A percentile compares a stretch with the other conserved stretches of the same genome.
Conservation (phyloP, 2,113 vertebrate genomes). For the Erythrocebus patas region DNA sequence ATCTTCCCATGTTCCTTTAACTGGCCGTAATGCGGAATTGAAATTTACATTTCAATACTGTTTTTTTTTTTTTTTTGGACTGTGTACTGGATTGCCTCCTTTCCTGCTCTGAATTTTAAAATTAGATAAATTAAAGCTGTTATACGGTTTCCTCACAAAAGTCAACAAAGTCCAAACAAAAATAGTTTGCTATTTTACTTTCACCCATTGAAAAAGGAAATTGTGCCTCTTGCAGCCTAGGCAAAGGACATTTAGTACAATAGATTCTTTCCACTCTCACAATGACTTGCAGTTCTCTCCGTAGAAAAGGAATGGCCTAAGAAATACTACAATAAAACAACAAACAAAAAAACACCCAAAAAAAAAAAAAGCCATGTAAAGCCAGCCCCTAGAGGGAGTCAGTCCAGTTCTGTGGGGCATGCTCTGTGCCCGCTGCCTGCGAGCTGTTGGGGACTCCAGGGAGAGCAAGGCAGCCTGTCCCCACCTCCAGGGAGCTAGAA, state of each 20-base stretch:
- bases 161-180: neutral
- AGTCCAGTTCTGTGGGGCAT: fast-evolving
- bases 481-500: fast-evolving
- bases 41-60: neutral
- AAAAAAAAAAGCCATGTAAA: neutral
- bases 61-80: too few relatives aligned
- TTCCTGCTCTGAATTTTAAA: neutral
- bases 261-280: fast-evolving
- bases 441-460: fast-evolving
- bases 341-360: neutral
- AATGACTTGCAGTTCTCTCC: neutral
- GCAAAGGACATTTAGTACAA: fast-evolving
- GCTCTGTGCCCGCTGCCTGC: fast-evolving
- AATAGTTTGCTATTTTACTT: neutral
- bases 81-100: neutral
- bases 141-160: neutral
- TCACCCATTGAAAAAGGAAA: neutral
- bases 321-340: neutral
- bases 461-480: fast-evolving
- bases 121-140: neutral
- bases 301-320: neutral
- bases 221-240: neutral
- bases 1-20: neutral
- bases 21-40: neutral
- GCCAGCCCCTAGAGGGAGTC: neutral